A percentile compares a stretch with the other conserved stretches of the same genome.
phyloP scores from a whole-genome alignment of 2,797 vertebrate genomes.

The Sardinella longiceps region DNA sequence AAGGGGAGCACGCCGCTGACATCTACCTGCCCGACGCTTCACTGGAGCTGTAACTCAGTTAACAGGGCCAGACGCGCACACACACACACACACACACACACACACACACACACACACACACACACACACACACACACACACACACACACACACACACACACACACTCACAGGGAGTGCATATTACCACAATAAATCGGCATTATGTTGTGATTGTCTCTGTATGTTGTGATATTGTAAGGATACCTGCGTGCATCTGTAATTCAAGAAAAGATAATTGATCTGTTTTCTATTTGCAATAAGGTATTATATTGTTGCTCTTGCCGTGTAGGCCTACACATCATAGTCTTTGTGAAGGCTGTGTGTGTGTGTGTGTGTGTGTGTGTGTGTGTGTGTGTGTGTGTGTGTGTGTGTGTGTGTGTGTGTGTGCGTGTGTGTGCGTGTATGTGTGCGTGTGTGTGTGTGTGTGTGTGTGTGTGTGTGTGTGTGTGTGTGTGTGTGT shows the following conservation, averaged over 20 bases:
- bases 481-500: neutral
- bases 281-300: too few relatives aligned
- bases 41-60: constrained; percentile 53
- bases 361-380: too few relatives aligned
- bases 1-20: constrained; percentile 57
- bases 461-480: constrained; percentile 41
- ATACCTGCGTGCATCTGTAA: too few relatives aligned
- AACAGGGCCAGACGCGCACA: neutral
- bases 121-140: constrained; percentile 52
- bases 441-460: constrained; percentile 6
- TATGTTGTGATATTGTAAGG: too few relatives aligned
- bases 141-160: constrained; percentile 28
- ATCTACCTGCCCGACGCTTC: constrained; percentile 50
- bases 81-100: constrained; percentile 37
- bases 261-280: too few relatives aligned
- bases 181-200: too few relatives aligned
- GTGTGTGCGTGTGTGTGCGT: constrained; percentile 43
- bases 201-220: too few relatives aligned
- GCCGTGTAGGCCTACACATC: too few relatives aligned
- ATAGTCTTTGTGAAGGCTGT: too few relatives aligned
- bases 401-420: constrained; percentile 20
- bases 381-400: too few relatives aligned
- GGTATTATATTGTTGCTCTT: too few relatives aligned
- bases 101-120: constrained; percentile 37
- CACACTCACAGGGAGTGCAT: constrained; percentile 31